Percentiles rank a stretch among this genome's conserved stretches.
Conservation (phyloP, 2,888 invertebrate species). For the Osedax fenrisi region DNA sequence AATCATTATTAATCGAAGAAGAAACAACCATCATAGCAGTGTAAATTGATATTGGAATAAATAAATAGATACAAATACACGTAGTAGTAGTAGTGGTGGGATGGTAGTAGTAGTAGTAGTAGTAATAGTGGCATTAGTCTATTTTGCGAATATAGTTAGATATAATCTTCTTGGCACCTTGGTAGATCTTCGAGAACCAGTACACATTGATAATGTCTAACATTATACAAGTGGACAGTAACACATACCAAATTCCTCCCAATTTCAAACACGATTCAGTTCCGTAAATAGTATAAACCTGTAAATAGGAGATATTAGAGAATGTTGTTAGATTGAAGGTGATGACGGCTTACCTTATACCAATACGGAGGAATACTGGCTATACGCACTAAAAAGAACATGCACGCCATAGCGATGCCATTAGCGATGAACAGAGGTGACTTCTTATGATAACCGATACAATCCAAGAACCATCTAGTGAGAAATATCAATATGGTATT, state of each 20-base stretch:
- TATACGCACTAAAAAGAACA: slow-evolving; percentile 46
- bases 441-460: slow-evolving; percentile 39
- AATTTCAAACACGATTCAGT: slow-evolving; percentile 40
- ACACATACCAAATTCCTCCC: slow-evolving; percentile 45
- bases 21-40: background rate
- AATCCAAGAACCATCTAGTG: slow-evolving; percentile 46
- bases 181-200: slow-evolving; percentile 47
- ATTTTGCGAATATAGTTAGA: background rate
- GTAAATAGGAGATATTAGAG: background rate
- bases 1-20: background rate
- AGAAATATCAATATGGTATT: background rate
- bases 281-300: slow-evolving; percentile 39
- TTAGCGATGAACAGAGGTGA: slow-evolving; percentile 42
- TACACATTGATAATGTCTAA: slow-evolving; percentile 46
- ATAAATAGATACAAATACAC: background rate
- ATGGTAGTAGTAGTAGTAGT: background rate
- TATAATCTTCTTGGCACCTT: slow-evolving; percentile 41
- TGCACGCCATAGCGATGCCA: slow-evolving; percentile 46
- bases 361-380: slow-evolving; percentile 46
- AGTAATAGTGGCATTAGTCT: background rate
- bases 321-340: background rate
- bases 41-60: background rate
- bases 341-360: slow-evolving; percentile 38
- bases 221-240: slow-evolving; percentile 43
- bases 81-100: background rate